A percentile compares a stretch with the other conserved stretches of the same genome.
These are phyloP conservation scores for Pristiophorus japonicus DNA, from an alignment of 2,113 vertebrate species.

Conservation along the genomic window DNA sequence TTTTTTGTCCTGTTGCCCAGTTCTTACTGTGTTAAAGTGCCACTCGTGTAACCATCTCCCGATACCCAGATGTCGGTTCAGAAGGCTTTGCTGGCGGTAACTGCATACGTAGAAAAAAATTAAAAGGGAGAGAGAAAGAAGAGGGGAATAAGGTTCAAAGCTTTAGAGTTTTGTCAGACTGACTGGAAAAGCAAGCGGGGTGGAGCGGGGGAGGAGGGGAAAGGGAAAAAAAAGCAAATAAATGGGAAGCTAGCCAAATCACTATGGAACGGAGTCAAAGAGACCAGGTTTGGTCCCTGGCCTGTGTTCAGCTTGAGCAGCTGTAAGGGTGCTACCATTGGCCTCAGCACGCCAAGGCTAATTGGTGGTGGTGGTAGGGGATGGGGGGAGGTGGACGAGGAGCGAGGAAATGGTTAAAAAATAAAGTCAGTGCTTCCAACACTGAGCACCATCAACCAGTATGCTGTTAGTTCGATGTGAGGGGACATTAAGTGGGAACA, in stretches of 20 bases:
- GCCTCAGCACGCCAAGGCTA: background rate
- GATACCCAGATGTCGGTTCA: slow-evolving; percentile 24
- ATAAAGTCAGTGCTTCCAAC: background rate
- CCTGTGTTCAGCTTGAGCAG: background rate
- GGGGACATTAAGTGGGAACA: background rate
- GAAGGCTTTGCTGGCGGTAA: slow-evolving; percentile 1
- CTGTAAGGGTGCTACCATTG: background rate
- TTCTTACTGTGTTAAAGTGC: slow-evolving; percentile 25
- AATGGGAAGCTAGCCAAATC: background rate
- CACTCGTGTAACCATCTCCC: slow-evolving; percentile 10
- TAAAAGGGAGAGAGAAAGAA: slow-evolving; percentile 8
- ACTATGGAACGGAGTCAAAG: background rate
- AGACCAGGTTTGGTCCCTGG: background rate
- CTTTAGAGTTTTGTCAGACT: background rate
- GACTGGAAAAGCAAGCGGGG: background rate
- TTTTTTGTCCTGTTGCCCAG: background rate
- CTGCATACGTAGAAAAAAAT: slow-evolving; percentile 21
- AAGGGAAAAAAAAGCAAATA: background rate
- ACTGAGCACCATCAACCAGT: background rate
- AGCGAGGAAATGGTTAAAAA: background rate
- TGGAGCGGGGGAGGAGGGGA: too few relatives aligned
- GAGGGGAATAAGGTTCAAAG: slow-evolving; percentile 16
- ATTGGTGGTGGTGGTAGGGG: background rate
- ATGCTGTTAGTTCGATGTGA: background rate
- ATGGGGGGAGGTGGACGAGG: background rate